These are phyloP conservation scores for Botia almorhae DNA, from an alignment of 2,797 vertebrate species.

Conservation along the genomic window DNA sequence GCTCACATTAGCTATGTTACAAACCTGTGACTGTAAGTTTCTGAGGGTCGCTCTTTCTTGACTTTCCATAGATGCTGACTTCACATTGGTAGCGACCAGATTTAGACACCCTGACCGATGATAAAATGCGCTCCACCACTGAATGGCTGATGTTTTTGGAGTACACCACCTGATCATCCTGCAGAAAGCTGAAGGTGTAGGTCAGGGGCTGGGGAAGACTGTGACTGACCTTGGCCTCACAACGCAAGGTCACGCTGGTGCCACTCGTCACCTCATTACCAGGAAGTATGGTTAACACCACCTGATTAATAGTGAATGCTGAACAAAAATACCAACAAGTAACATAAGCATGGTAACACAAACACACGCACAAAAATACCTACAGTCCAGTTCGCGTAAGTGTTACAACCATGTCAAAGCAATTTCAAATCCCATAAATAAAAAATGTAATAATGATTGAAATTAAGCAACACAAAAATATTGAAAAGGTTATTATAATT, in stretches of 20 bases:
- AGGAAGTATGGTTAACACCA: constrained; percentile 67
- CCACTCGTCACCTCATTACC: constrained; percentile 65
- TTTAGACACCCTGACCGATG: constrained; percentile 69
- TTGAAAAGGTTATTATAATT: too few relatives aligned
- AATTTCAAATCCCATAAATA: too few relatives aligned
- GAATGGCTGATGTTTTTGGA: constrained; percentile 52
- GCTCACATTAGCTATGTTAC: background rate
- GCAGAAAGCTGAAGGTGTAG: constrained; percentile 66
- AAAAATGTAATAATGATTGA: background rate
- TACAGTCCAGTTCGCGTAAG: too few relatives aligned
- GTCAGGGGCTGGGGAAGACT: constrained; percentile 57
- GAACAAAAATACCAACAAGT: constrained; percentile 17
- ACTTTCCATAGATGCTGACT: constrained; percentile 68
- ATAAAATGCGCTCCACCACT: constrained; percentile 51
- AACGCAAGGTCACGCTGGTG: constrained; percentile 65
- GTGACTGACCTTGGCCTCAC: constrained; percentile 69
- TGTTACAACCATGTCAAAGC: too few relatives aligned
- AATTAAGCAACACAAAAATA: too few relatives aligned
- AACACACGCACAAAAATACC: background rate
- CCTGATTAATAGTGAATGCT: constrained; percentile 72
- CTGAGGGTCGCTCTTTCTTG: constrained; percentile 47
- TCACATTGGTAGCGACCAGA: constrained; percentile 73
- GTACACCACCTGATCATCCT: constrained; percentile 57
- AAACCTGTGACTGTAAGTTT: constrained; percentile 72
- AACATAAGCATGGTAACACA: constrained; percentile 17